Evolutionary conservation across 2,113 vertebrate species (phyloP), one percentile per base, ranked within the genome.

Genomic region (Hippopotamus amphibius): DNA sequence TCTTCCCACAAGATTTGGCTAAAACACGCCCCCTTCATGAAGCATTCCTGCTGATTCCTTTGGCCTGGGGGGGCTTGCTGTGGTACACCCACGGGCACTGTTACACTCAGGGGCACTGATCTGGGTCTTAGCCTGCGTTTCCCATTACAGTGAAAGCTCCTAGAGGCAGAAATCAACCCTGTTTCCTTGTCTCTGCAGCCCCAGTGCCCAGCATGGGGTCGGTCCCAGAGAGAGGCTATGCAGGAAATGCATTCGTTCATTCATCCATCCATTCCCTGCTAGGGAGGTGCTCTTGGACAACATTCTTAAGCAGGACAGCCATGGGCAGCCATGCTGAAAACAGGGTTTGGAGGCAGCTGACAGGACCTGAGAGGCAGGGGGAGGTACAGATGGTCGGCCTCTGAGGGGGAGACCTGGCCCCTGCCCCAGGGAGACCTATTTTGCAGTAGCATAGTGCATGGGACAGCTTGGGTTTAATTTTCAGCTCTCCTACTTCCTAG

Each of bases 11-110:
- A 81, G 66, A 77, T 69, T 33, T 26, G 30, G 41, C 66, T n/a
- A 21, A 30, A 37, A 28, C 14, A 41, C 1, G 6, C 21, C 6
- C 21, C 4, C 61, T 33, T 17, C 22, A 0, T 17, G 85, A 53
- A n/a, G 15, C 1, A 0, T 30, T 26, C 15, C 24, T 12, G 3
- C 19, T 17, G n/a, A 57, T 17, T 65, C 28, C 13, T 69, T 37
- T 46, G 30, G 48, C 37, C 26, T 74, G 22, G 15, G 41, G 41
- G 63, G 12, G 13, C 3, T 71, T 50, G 53, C 26, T 22, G 19
- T 55, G 41, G 53, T 7, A 30, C 24, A 55, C 30, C 55, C 13
- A 17, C 0, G 21, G 41, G 61, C 12, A n/a, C 24, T 26, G 33
- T 30, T 24, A 21, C 0, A 0, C 30, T 50, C 28, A 24, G 21